phyloP scores from a whole-genome alignment of 2,888 invertebrate genomes.

The Lithophane semibrunnea region DNA sequence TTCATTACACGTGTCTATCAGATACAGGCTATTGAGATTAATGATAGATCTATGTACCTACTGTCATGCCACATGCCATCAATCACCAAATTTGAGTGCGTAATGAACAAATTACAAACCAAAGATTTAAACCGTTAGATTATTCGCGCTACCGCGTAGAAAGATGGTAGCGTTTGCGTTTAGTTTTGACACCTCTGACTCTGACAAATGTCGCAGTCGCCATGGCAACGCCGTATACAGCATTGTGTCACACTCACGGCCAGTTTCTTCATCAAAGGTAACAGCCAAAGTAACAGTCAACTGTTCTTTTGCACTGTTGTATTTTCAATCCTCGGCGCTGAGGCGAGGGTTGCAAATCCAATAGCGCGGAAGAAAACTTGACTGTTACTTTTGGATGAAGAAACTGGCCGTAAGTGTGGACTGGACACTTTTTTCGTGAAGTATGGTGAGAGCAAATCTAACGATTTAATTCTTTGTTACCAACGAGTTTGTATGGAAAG shows the following conservation, averaged over 20 bases:
- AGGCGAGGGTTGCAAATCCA: too few relatives aligned
- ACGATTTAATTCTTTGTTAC: background rate
- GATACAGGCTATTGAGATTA: slow-evolving; percentile 48
- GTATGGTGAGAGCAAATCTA: background rate
- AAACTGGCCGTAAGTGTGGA: too few relatives aligned
- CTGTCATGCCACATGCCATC: slow-evolving; percentile 34
- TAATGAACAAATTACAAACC: slow-evolving; percentile 33
- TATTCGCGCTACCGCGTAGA: background rate
- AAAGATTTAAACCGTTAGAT: slow-evolving; percentile 1
- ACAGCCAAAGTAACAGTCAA: too few relatives aligned
- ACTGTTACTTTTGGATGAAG: too few relatives aligned
- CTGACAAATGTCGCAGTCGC: background rate
- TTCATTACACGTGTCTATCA: slow-evolving; percentile 39
- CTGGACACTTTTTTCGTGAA: background rate
- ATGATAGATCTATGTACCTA: slow-evolving; percentile 34
- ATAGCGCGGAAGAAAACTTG: too few relatives aligned
- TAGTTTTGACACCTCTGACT: background rate
- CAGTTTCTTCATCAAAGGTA: too few relatives aligned
- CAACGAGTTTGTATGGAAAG: slow-evolving; percentile 8
- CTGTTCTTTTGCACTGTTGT: too few relatives aligned
- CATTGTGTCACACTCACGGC: too few relatives aligned
- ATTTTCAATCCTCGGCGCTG: too few relatives aligned
- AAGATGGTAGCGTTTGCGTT: background rate
- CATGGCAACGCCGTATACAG: background rate
- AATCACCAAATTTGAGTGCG: slow-evolving; percentile 58